These are phyloP conservation scores for Vireo altiloquus DNA, from an alignment of 2,113 vertebrate species.

Conservation along the genomic window DNA sequence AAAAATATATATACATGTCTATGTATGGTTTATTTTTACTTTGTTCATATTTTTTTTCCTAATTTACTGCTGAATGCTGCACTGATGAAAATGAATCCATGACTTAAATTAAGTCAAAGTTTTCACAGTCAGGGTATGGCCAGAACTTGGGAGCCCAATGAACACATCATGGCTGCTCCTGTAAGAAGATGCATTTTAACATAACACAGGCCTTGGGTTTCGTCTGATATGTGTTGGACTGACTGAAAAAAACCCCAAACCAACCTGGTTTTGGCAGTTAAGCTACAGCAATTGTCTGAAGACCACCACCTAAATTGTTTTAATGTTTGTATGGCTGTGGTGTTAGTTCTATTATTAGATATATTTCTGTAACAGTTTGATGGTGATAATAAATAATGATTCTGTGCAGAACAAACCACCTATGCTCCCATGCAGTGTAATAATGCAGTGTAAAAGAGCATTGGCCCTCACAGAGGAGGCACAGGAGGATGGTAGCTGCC, in stretches of 20 bases:
- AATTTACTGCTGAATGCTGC: background rate
- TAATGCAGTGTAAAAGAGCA: background rate
- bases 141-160: background rate
- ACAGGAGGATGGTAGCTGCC: background rate
- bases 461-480: background rate
- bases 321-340: background rate
- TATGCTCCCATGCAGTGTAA: no score
- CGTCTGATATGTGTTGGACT: background rate
- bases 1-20: background rate
- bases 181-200: background rate
- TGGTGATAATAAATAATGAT: background rate
- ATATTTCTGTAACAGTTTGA: background rate
- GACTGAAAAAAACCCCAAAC: no score
- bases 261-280: background rate
- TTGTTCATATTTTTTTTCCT: background rate
- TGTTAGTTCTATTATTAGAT: background rate
- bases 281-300: background rate
- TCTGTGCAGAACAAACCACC: background rate
- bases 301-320: background rate
- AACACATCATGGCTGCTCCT: rapidly evolving
- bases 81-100: background rate
- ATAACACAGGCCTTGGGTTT: background rate
- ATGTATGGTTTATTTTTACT: background rate
- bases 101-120: background rate
- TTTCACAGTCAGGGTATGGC: background rate